These are phyloP conservation scores for Danaus plexippus DNA, from an alignment of 1,140 invertebrate genomes.

Conservation along the genomic window DNA sequence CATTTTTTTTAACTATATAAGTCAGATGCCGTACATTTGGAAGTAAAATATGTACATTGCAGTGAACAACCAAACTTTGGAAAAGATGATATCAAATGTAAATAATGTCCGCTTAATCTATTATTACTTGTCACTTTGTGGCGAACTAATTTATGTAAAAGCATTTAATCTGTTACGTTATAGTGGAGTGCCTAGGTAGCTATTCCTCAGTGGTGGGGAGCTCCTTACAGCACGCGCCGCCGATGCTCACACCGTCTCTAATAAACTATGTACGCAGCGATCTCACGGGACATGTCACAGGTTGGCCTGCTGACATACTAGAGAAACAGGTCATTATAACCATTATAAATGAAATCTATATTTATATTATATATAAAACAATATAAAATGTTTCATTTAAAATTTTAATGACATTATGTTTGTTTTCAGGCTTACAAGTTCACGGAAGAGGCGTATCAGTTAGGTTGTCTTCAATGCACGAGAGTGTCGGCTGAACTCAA, in stretches of 20 bases:
- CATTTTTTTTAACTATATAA: no score
- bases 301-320: slow-evolving; percentile 92
- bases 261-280: slow-evolving; percentile 93
- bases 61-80: no score
- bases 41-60: no score
- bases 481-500: slow-evolving; percentile 96
- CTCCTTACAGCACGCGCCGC: slow-evolving; percentile 57
- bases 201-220: slow-evolving; percentile 61
- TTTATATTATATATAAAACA: neutral
- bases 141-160: no score
- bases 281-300: slow-evolving; percentile 90
- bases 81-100: no score
- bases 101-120: no score
- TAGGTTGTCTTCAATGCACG: slow-evolving; percentile 77
- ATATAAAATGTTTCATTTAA: neutral
- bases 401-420: neutral
- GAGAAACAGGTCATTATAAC: slow-evolving; percentile 87
- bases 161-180: slow-evolving; percentile 2
- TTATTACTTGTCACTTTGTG: no score
- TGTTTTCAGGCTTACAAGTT: slow-evolving; percentile 52
- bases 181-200: slow-evolving; percentile 60
- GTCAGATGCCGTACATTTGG: no score
- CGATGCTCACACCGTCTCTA: slow-evolving; percentile 88
- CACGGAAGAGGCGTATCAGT: slow-evolving; percentile 58
- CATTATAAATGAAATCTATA: neutral